Evolutionary conservation across 1,140 invertebrate species (phyloP), one percentile per base, ranked within the genome.

Genomic region (Campoletis sonorensis): DNA sequence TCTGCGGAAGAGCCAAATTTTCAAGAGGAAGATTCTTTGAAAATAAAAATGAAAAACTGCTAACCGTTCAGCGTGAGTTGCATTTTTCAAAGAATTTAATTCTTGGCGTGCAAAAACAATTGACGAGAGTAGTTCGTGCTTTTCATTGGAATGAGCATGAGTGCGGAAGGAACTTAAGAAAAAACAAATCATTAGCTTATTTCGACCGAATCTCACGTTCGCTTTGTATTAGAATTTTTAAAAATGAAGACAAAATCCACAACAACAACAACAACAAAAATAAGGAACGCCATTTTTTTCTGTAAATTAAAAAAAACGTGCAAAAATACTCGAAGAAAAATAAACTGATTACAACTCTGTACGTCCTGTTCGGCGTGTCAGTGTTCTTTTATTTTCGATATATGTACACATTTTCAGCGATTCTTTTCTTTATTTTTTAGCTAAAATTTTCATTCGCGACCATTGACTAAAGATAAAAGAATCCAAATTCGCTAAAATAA

Each of bases 271-370:
- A n/a, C n/a, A n/a, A n/a, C n/a, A 51, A 30, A 70, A 49, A 45
- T 11, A 10, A 45, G 13, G 40, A 45, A 45, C 11, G 40, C 2
- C 40, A 30, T 64, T 71, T 70, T 51, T 70, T 70, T 78, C 68
- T 79, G 68, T 71, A 79, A 79, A 70, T 27, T 37, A 49, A 70
- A 64, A 30, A 37, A 45, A 68, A 37, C 51, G 51, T 49, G 16
- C 26, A 11, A n/a, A 49, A 77, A 33, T 61, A 64, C 10, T 61
- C 75, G 18, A 33, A 64, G 23, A 67, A 30, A 77, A 77, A 77
- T 77, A 77, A 77, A 64, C 75, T 77, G 51, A 77, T 77, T 77
- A 61, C 51, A 77, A 77, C 75, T 61, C 75, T 77, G 75, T 77
- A 77, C 16, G 61, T 77, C 54, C 37, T 51, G 15, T 77, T 23